Base-by-base conservation (phyloP, 2,797 vertebrate species). In the Oreochromis mossambicus region DNA sequence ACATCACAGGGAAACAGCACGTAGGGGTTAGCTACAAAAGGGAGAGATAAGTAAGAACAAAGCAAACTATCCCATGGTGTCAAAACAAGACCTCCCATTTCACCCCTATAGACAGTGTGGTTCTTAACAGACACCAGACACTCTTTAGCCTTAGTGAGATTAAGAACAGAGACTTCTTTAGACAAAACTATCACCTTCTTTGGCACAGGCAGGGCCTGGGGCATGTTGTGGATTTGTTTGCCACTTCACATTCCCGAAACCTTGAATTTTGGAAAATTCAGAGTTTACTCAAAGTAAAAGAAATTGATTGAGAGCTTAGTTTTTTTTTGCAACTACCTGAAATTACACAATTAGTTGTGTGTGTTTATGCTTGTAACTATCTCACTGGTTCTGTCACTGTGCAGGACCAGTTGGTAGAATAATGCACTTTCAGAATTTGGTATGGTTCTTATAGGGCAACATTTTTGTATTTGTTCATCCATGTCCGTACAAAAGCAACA, bases 31-130 rank as follows among this genome's bases (percentile, higher is more conserved):
- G 82, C 63, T 79, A 26, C 88, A 86, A 84, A 92, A 84, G 80
- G 68, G 21, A 21, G 26, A 93, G 95, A 95, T 95, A 95, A 95
- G 90, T 86, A 84, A 94, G 93, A 96, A 96, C 94, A 96, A 95
- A 96, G 95, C 75, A 54, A 46, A 85, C 52, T 86, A 88, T 94
- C 88, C 84, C 82, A 86, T 29, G 85, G 87, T 95, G 93, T 95
- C 93, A 96, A 95, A 96, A 95, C 95, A 96, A 91, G 84, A 89
- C 90, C 91, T 95, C 91, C 88, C 78, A 29, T 91, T 90, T 92
- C 90, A 91, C 92, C 90, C 94, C 89, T 61, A 91, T 88, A 86
- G 86, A 89, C 29, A 29, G 6, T 7, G 19, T 7, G 19, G 86
- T 86, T 88, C 91, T 91, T 89, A 90, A 90, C 80, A 87, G 89